These are phyloP conservation scores for Tyrophagus putrescentiae DNA, from an alignment of 1,140 invertebrate species.

Conservation along the genomic window DNA sequence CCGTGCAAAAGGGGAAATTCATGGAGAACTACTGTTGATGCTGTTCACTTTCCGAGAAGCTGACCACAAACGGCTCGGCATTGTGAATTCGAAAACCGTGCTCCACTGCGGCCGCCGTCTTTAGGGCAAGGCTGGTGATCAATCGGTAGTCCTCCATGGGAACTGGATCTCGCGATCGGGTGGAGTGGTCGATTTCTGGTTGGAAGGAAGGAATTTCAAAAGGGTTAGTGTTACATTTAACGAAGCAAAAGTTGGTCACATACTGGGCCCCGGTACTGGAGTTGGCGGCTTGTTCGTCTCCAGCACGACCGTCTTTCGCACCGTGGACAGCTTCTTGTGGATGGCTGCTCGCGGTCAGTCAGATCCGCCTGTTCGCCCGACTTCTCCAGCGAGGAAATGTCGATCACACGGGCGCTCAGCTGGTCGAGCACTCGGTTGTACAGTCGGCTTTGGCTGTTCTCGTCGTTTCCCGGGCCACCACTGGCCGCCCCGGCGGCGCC, in stretches of 20 bases:
- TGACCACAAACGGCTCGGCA: slow-evolving; percentile 14
- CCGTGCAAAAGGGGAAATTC: too few species aligned
- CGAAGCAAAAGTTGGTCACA: too few species aligned
- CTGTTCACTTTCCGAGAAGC: slow-evolving; percentile 1
- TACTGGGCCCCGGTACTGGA: background rate
- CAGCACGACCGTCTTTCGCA: background rate
- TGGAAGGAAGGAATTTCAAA: background rate
- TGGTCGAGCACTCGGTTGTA: background rate
- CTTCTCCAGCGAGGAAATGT: slow-evolving; percentile 5
- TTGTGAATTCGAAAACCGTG: slow-evolving; percentile 4
- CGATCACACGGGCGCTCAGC: slow-evolving; percentile 1
- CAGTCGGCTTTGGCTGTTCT: slow-evolving; percentile 5
- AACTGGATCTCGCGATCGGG: background rate
- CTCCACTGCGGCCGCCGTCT: background rate
- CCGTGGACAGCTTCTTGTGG: background rate
- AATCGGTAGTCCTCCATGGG: slow-evolving; percentile 16
- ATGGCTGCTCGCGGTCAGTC: slow-evolving; percentile 6
- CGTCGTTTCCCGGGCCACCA: background rate
- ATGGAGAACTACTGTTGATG: too few species aligned
- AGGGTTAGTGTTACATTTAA: too few species aligned
- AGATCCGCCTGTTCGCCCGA: slow-evolving; percentile 1
- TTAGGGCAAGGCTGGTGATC: background rate
- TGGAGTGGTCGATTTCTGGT: background rate
- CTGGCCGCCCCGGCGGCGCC: background rate
- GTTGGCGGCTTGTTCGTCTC: background rate